Conservation (phyloP, 37 sponge, comb jelly and placozoan species). For the Spongia lamella region DNA sequence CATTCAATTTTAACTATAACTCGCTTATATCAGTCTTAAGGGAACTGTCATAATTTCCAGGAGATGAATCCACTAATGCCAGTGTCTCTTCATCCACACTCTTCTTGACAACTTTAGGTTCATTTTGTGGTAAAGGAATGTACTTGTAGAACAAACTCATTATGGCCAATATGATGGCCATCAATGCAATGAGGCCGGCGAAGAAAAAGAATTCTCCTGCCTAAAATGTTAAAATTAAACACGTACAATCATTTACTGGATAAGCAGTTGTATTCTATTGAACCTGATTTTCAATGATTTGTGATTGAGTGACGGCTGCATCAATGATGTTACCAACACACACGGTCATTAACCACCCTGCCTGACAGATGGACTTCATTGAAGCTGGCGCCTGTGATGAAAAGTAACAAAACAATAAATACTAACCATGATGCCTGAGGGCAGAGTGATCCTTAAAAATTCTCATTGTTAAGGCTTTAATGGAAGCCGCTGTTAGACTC, state of each 20-base stretch:
- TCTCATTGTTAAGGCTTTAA: too few species aligned
- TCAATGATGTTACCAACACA: conserved; percentile 94
- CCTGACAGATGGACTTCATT: conserved; percentile 96
- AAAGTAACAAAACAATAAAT: not conserved
- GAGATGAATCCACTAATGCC: too few species aligned
- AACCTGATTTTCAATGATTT: conserved; percentile 74
- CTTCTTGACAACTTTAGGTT: too few species aligned
- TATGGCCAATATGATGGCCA: conserved; percentile 75
- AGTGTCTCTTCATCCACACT: too few species aligned
- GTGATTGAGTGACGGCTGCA: conserved; percentile 83
- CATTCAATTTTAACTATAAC: too few species aligned
- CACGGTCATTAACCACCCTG: conserved; percentile 89
- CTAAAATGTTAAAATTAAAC: conserved; percentile 23
- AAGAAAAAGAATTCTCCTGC: conserved; percentile 92
- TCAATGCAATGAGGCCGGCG: conserved; percentile 66
- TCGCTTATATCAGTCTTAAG: not conserved
- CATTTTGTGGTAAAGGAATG: not conserved
- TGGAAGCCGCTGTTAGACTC: not conserved
- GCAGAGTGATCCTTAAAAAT: too few species aligned
- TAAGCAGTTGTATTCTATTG: not conserved
- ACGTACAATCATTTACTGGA: too few species aligned
- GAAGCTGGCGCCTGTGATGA: conserved; percentile 82
- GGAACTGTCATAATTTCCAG: not conserved
- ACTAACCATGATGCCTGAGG: too few species aligned
- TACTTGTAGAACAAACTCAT: conserved; percentile 90